phyloP scores from a whole-genome alignment of 1,140 invertebrate species.

The Euborellia annulipes region DNA sequence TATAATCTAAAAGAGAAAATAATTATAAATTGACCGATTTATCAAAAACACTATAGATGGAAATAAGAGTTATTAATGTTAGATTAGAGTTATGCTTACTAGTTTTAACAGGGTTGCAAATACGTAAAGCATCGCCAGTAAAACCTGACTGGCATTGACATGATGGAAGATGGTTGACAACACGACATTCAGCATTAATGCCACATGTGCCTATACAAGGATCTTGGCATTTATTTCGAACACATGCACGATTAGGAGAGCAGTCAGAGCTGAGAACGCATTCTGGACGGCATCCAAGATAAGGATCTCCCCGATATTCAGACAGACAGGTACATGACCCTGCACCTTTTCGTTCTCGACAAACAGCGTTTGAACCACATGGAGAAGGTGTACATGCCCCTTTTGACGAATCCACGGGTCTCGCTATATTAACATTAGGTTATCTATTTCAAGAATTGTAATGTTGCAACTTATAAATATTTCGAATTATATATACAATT shows the following conservation, averaged over 20 bases:
- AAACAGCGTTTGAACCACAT: conserved; percentile 25
- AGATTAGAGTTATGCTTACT: conserved; percentile 17
- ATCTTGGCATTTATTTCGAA: conserved; percentile 23
- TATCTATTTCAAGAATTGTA: neutral
- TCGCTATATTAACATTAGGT: neutral
- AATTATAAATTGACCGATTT: neutral
- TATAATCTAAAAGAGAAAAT: neutral
- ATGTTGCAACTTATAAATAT: neutral
- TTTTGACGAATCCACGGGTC: conserved; percentile 5
- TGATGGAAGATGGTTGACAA: conserved; percentile 24
- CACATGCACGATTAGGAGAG: conserved; percentile 24
- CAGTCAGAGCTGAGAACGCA: conserved; percentile 25
- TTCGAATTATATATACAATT: neutral
- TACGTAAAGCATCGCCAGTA: conserved; percentile 21
- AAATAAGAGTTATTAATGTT: conserved; percentile 4
- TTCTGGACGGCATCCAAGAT: conserved; percentile 20
- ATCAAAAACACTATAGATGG: conserved; percentile 9
- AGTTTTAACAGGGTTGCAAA: conserved; percentile 16
- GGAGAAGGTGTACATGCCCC: conserved; percentile 23
- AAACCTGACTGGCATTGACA: conserved; percentile 23
- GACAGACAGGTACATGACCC: conserved; percentile 22
- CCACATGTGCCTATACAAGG: conserved; percentile 28
- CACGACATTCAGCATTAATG: conserved; percentile 24
- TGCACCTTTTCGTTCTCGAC: conserved; percentile 20
- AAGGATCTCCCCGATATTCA: conserved; percentile 25